Percentiles rank a stretch among this genome's conserved stretches.
phyloP scores from a whole-genome alignment of 2,888 invertebrate genomes.

The Cordilura impudica region DNA sequence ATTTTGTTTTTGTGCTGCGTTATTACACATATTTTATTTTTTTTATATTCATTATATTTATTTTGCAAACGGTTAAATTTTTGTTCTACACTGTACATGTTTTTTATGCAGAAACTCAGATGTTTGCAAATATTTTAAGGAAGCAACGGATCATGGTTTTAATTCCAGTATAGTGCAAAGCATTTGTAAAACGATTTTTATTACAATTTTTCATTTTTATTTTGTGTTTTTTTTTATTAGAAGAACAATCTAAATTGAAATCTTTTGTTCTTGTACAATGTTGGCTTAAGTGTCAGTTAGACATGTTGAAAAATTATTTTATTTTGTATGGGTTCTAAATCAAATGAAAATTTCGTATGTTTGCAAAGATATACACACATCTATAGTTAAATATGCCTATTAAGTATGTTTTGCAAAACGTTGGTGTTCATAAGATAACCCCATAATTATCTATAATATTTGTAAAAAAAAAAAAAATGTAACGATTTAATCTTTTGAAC shows the following conservation, averaged over 20 bases:
- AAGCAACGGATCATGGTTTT: not conserved
- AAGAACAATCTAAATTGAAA: constrained; percentile 29
- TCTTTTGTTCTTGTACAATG: not conserved
- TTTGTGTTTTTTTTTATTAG: not conserved
- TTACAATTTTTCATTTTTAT: not conserved
- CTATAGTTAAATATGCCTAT: no score
- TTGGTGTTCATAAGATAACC: not conserved
- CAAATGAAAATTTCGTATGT: constrained; percentile 20
- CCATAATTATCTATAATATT: not conserved
- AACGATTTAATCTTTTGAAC: not conserved
- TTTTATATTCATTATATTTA: no score
- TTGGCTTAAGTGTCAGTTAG: constrained; percentile 1
- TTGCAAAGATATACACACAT: no score
- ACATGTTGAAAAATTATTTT: constrained; percentile 15
- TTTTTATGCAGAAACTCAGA: no score
- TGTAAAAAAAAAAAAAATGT: no score
- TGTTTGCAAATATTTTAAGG: not conserved
- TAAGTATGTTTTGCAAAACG: not conserved
- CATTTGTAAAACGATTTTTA: constrained; percentile 6
- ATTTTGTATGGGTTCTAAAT: not conserved
- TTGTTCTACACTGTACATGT: no score
- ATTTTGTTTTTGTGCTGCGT: no score
- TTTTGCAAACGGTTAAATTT: no score
- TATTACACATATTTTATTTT: no score
- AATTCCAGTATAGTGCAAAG: constrained; percentile 16